Base-by-base conservation (phyloP, 2,797 vertebrate genomes). In the Pseudomugil tenellus region DNA sequence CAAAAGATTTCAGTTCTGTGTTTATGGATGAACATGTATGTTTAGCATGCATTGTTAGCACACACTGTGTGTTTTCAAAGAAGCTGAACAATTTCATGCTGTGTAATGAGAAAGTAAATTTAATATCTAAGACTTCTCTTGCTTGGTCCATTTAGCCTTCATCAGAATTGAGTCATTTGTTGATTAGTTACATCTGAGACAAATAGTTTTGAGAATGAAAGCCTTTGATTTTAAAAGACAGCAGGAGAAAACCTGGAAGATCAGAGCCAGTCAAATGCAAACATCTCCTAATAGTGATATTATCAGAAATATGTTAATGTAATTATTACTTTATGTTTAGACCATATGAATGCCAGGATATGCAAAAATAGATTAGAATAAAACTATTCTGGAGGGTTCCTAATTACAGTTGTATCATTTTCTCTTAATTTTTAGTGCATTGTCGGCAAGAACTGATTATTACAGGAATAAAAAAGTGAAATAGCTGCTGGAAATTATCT, bases 21-120 rank as follows among this genome's bases (percentile, higher is more conserved):
- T 13, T 19, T n/a, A 2, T 10, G 17, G n/a, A 8, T 6, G 11
- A 25, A 55, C 23, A 16, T n/a, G 14, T 43, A 25, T 43, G 41
- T 2, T 53, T n/a, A n/a, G n/a, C n/a, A n/a, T n/a, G n/a, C n/a
- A n/a, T n/a, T n/a, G n/a, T n/a, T n/a, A n/a, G n/a, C n/a, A n/a
- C n/a, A n/a, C n/a, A n/a, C 13, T 21, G 19, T 8, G 14, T 37
- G 29, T 34, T 67, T 41, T 17, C 28, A 49, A 8, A 34, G 39
- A 25, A 21, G 41, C 19, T 19, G 34, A 68, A 58, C 29, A 64
- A 17, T 46, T 14, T 26, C 28, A 23, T 25, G 19, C n/a, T 62
- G 14, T 71, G 62, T 19, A 48, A 19, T 43, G 31, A 60, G 41
- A 35, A n/a, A 43, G 26, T 59, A 25, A 59, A 43, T 43, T n/a